Percentiles rank a stretch among this genome's conserved stretches.
Conservation (phyloP, 2,888 invertebrate genomes). For the Sphinx pinastri region DNA sequence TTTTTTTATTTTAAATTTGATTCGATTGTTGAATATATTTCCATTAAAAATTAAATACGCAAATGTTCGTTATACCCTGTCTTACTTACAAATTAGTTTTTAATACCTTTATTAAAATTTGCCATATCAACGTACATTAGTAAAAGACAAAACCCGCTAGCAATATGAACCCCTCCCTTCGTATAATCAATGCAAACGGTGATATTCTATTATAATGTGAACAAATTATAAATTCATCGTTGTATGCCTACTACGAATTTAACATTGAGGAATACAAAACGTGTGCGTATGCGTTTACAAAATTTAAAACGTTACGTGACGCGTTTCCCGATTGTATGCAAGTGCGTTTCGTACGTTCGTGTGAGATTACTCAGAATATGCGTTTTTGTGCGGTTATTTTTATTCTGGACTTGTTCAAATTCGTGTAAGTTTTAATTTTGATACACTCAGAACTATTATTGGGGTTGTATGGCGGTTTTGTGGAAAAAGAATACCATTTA, state of each 20-base stretch:
- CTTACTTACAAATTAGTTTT: too few species aligned
- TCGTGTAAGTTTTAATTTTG: too few species aligned
- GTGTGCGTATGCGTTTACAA: conserved; percentile 40
- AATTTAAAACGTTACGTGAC: conserved; percentile 50
- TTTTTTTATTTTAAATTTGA: too few species aligned
- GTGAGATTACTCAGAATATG: conserved; percentile 13
- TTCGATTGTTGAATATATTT: too few species aligned
- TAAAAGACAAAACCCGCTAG: conserved; percentile 19
- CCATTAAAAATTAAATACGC: too few species aligned
- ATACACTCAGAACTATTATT: too few species aligned
- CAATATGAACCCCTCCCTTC: conserved; percentile 35
- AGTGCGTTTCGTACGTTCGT: conserved; percentile 25
- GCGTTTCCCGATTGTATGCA: conserved; percentile 40
- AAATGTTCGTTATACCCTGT: too few species aligned
- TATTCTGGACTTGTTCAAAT: background rate
- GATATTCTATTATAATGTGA: conserved; percentile 49
- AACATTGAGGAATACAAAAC: conserved; percentile 53
- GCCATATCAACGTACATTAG: too few species aligned
- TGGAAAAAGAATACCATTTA: too few species aligned
- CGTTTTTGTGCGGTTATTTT: background rate
- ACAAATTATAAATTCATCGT: conserved; percentile 49
- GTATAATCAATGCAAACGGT: conserved; percentile 44
- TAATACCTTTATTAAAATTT: too few species aligned
- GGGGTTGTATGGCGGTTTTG: too few species aligned
- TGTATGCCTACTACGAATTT: conserved; percentile 53